These are phyloP conservation scores for Passer montanus DNA, from an alignment of 2,113 vertebrate species.

Conservation along the genomic window DNA sequence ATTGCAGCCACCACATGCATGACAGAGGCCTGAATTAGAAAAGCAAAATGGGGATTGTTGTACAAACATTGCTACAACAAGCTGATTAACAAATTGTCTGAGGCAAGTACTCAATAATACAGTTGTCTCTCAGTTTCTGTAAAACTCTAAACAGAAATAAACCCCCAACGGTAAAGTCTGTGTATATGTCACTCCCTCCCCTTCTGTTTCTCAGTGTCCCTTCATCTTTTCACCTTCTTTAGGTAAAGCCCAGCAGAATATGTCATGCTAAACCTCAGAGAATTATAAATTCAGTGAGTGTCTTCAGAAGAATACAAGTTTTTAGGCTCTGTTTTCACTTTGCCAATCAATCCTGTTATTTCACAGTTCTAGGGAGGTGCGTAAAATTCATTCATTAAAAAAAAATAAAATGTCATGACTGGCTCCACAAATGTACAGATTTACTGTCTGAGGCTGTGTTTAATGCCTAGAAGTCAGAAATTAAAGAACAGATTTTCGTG, in stretches of 20 bases:
- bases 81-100: neutral
- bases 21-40: neutral
- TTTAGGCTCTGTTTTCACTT: neutral
- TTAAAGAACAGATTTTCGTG: neutral
- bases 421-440: neutral
- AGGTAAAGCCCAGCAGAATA: neutral
- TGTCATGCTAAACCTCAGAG: neutral
- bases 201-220: neutral
- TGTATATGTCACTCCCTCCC: neutral
- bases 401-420: neutral
- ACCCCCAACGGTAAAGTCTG: fast-evolving
- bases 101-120: neutral
- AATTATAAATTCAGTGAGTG: neutral
- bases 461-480: neutral
- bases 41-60: neutral
- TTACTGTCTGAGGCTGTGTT: neutral
- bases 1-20: fast-evolving
- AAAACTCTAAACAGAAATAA: neutral
- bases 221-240: neutral
- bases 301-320: neutral
- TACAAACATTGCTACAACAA: neutral
- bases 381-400: neutral
- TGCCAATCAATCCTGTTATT: neutral
- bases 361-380: neutral
- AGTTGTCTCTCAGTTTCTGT: neutral